Conservation (phyloP, 2,888 invertebrate genomes). For the Lydus trimaculatus region DNA sequence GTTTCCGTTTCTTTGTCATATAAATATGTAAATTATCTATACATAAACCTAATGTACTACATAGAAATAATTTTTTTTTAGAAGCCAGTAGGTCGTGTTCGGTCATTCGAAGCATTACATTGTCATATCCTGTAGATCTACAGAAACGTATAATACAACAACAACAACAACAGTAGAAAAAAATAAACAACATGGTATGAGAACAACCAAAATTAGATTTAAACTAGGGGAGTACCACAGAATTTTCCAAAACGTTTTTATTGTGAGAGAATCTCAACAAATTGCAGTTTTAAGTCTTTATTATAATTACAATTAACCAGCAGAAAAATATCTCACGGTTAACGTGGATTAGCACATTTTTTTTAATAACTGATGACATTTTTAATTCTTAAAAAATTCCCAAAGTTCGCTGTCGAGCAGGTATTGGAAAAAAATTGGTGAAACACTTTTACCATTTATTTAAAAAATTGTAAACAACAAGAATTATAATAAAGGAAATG, state of each 20-base stretch:
- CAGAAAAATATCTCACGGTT: background rate
- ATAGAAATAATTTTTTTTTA: slow-evolving; percentile 24
- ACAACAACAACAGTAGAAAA: background rate
- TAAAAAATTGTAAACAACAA: no score
- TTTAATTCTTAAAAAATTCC: background rate
- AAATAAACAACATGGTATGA: slow-evolving; percentile 12
- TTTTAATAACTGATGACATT: background rate
- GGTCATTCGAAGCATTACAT: slow-evolving; percentile 42
- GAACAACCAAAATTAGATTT: slow-evolving; percentile 9
- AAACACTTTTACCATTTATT: no score
- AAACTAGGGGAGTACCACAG: background rate
- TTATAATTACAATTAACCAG: background rate
- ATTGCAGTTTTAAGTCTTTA: background rate
- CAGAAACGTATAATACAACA: background rate
- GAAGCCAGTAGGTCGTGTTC: slow-evolving; percentile 35
- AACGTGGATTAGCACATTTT: no score
- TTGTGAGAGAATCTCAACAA: no score
- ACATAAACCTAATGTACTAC: slow-evolving; percentile 16
- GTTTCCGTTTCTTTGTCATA: slow-evolving; percentile 44
- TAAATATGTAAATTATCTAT: slow-evolving; percentile 13
- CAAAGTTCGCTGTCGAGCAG: no score
- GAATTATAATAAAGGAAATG: no score
- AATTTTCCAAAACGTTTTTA: background rate
- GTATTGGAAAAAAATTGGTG: no score
- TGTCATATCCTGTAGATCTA: slow-evolving; percentile 37